phyloP scores from a whole-genome alignment of 2,113 vertebrate species.

The Indicator indicator region DNA sequence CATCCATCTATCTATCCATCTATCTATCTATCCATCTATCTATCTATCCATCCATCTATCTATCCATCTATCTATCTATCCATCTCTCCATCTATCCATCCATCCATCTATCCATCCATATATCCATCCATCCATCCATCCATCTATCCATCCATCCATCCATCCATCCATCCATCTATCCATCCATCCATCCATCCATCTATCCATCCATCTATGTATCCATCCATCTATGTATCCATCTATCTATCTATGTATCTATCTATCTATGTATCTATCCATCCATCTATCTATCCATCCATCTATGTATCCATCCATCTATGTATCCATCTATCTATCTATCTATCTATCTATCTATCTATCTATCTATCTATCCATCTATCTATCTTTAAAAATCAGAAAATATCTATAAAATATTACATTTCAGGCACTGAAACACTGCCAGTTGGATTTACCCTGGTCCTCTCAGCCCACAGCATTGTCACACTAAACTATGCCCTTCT shows the following conservation, averaged over 20 bases:
- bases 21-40: too few species aligned
- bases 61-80: too few species aligned
- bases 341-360: too few species aligned
- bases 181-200: fast-evolving
- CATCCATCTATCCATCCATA: background rate
- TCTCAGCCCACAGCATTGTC: background rate
- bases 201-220: too few species aligned
- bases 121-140: too few species aligned
- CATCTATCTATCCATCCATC: too few species aligned
- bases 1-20: background rate
- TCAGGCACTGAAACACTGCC: background rate
- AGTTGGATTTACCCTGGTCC: background rate
- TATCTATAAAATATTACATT: background rate
- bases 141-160: fast-evolving
- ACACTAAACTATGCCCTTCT: background rate
- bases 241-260: too few species aligned
- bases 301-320: too few species aligned
- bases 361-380: fast-evolving
- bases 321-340: too few species aligned
- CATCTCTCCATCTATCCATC: background rate
- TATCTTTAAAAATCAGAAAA: background rate
- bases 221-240: fast-evolving
- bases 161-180: too few species aligned
- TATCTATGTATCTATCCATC: too few species aligned
- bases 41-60: fast-evolving